Evolutionary conservation across 2,888 invertebrate genomes (phyloP).

Genomic region (Escarpia spicata): DNA sequence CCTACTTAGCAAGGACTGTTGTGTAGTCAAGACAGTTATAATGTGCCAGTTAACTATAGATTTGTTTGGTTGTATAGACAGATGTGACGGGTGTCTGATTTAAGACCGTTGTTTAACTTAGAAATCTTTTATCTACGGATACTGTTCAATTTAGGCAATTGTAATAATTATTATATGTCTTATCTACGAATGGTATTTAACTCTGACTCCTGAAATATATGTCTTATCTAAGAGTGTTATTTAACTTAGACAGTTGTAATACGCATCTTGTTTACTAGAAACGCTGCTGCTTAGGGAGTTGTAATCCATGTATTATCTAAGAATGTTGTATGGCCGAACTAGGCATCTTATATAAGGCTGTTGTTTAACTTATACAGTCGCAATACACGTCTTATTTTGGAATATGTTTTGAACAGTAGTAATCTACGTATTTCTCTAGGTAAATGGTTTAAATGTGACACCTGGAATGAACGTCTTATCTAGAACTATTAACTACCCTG

Average conservation of each 20-base stretch:
- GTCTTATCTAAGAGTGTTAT: neutral
- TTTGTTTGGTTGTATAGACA: neutral
- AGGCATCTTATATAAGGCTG: too few species aligned
- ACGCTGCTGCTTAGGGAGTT: neutral
- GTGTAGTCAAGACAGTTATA: neutral
- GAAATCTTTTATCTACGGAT: too few species aligned
- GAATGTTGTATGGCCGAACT: too few species aligned
- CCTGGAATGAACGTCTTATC: neutral
- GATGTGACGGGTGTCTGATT: neutral
- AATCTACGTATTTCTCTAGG: neutral
- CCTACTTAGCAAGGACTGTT: neutral
- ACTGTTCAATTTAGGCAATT: too few species aligned
- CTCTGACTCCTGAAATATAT: neutral
- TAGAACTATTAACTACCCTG: neutral
- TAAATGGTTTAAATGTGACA: neutral
- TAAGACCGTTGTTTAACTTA: neutral
- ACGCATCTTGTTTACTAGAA: too few species aligned
- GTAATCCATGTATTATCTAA: neutral
- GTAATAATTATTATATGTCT: too few species aligned
- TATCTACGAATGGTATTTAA: too few species aligned
- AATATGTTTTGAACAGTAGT: neutral
- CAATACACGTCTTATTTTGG: neutral
- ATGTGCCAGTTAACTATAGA: neutral
- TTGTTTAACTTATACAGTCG: neutral
- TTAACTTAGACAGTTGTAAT: too few species aligned